Evolutionary conservation across 2,797 vertebrate genomes (phyloP), one percentile per base, ranked within the genome.

Genomic region (Setipinna tenuifilis): DNA sequence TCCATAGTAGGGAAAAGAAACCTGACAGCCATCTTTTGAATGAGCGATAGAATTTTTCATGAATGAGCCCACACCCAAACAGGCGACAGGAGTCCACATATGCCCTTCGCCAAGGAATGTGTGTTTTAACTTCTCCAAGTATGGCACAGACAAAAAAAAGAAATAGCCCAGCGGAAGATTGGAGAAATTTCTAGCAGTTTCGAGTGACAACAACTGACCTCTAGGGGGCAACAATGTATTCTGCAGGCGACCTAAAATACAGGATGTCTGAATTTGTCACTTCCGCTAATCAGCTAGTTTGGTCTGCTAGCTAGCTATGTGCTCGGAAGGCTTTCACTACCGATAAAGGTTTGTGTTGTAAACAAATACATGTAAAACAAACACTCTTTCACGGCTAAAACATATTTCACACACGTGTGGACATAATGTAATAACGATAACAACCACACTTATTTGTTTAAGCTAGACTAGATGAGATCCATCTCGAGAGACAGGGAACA

Each of bases 311-410:
- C 71, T 78, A 78, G 71, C 71, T 78, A 78, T 78, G 71, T 78
- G 17, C 35, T 78, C 71, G 35, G 71, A 78, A 41, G 35, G 71
- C 71, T 78, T 78, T 41, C 35, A 78, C 6, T 78, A 78, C 71
- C 71, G 71, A 31, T 78, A 78, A 78, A 78, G 71, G 71, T 78
- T 78, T 78, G 71, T 78, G 71, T 78, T 35, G 71, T 35, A 17
- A 78, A 78, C 31, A 78, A 78, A 25, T 19, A 41, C 17, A 44
- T 44, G 71, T 78, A 41, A 78, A 78, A 41, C 71, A 78, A 78
- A 78, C 31, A 78, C 41, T 44, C 17, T 6, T 2, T 78, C 71
- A 78, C 71, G 35, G 31, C 71, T 44, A 25, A 78, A 78, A 78
- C 6, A 78, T 78, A 16, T 41, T 41, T 78, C 3, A 12, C 35